Conservation (phyloP, 2,797 vertebrate genomes). For the Alosa sapidissima region DNA sequence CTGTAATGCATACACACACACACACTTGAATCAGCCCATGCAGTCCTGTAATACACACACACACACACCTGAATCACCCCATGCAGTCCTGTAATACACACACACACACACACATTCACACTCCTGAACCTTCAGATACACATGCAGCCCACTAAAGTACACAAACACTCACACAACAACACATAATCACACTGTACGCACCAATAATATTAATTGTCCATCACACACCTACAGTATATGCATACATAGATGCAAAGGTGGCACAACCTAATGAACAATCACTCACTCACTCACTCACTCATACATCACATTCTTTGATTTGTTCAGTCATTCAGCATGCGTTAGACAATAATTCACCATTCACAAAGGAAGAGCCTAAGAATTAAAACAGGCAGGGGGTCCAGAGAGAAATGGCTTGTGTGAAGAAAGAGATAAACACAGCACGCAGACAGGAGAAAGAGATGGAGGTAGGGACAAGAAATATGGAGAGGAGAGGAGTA, state of each 20-base stretch:
- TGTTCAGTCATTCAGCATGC: background rate
- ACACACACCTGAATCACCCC: no score
- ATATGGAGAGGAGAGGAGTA: background rate
- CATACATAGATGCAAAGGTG: background rate
- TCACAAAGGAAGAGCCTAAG: background rate
- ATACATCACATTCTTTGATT: background rate
- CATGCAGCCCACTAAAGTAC: no score
- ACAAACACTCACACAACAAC: no score
- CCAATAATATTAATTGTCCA: background rate
- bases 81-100: no score
- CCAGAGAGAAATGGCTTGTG: background rate
- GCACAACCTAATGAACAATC: background rate
- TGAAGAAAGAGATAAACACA: background rate
- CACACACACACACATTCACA: no score
- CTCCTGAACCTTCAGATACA: no score
- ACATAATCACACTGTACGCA: background rate
- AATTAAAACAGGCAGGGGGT: background rate
- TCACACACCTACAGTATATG: background rate
- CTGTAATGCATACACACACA: no score
- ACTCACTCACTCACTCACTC: background rate
- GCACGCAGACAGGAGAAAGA: slow-evolving; percentile 22
- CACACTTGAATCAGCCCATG: no score
- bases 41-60: no score
- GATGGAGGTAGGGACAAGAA: no score
- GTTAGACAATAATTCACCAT: background rate